A percentile compares a stretch with the other conserved stretches of the same genome.
Evolutionary conservation across 2,797 vertebrate genomes (phyloP).

Genomic region (Leucoraja ocellata): DNA sequence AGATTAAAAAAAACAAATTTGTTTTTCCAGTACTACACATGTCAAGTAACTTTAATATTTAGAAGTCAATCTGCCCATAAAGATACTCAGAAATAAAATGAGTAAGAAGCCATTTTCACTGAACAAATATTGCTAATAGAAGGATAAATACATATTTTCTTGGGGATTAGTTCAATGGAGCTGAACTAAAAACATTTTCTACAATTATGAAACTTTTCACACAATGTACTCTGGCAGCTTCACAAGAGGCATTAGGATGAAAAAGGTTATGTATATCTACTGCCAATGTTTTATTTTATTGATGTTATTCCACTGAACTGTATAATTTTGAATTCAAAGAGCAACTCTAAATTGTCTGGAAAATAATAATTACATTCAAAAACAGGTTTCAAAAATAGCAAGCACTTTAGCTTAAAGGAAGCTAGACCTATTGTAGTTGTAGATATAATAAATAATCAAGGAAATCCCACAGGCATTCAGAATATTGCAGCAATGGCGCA

Average conservation of each 20-base stretch:
- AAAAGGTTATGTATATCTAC: not conserved
- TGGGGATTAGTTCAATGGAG: not conserved
- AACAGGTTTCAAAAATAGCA: not conserved
- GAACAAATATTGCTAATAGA: not conserved
- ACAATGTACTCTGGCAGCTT: not conserved
- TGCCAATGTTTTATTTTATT: not conserved
- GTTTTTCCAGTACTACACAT: not conserved
- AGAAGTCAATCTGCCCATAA: not conserved
- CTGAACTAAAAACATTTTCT: not conserved
- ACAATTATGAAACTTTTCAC: not conserved
- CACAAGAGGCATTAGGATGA: not conserved
- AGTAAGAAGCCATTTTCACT: not conserved
- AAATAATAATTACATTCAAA: constrained; percentile 10
- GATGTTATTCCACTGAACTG: not conserved
- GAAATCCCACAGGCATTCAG: not conserved
- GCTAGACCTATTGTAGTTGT: not conserved
- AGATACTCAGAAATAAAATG: not conserved
- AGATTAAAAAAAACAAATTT: not conserved
- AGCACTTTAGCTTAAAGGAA: not conserved
- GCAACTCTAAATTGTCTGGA: not conserved
- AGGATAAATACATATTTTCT: not conserved
- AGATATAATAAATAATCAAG: not conserved
- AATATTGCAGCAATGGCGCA: not conserved
- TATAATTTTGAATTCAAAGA: not conserved
- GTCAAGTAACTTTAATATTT: not conserved